Base-by-base conservation (phyloP, 2,888 invertebrate species). In the Allygus modestus region DNA sequence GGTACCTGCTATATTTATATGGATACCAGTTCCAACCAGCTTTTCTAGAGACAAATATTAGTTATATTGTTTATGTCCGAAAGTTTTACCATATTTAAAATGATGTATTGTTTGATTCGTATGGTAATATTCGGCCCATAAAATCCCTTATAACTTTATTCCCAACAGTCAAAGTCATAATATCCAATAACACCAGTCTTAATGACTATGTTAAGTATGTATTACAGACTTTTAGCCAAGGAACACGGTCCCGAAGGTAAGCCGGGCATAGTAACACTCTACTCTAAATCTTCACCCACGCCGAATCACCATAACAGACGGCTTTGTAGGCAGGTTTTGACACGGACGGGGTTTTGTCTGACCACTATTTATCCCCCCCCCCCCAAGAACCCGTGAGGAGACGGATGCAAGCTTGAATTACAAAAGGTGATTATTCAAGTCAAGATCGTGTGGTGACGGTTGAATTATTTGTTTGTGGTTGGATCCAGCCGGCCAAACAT, bases 381-480 rank as follows among this genome's bases (percentile, higher is more conserved):
- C 71, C 58, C 20, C 51, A 4, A 15, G 17, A 11, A 23, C 37
- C 17, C n/a, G 20, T 51, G 77, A 51, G 11, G 77, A 23, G 77
- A 77, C 41, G 46, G 77, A 77, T 77, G 41, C n/a, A 23, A 23
- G 43, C 77, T 28, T n/a, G 77, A 77, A 46, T 77, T 43, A 77
- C 77, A 77, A 77, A 77, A 77, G 77, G 77, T 77, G 77, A 77
- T 77, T 77, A 77, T 77, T 77, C 46, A 65, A 77, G 46, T 46
- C 23, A 20, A 46, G 46, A 28, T 77, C 77, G 43, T 77, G 77
- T 23, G 51, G 51, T 77, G 77, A 51, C 43, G 73, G 11, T 20
- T 73, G 73, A 65, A 31, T 65, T 65, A 65, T 65, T 28, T n/a
- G 23, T 58, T 46, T 46, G 15, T 31, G 65, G 65, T 31, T 17